A percentile compares a stretch with the other conserved stretches of the same genome.
Conservation (phyloP, 2,888 invertebrate genomes). For the Odontomyia ornata region DNA sequence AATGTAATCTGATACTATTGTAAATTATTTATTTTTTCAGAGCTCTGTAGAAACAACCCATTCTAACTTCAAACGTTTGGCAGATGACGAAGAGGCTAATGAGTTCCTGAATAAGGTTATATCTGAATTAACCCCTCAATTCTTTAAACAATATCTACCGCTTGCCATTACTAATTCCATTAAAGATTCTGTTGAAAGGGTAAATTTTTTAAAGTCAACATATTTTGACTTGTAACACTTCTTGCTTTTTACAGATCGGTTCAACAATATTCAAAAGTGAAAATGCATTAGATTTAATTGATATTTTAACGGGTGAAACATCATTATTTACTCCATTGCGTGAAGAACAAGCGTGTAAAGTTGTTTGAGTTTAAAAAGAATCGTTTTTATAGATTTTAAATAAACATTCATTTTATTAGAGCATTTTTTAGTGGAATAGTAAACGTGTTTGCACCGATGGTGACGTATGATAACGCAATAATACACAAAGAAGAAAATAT, state of each 20-base stretch:
- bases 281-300: conserved; percentile 1
- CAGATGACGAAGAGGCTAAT: not conserved
- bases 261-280: not conserved
- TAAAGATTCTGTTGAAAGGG: not conserved
- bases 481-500: too few relatives aligned
- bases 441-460: not conserved
- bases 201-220: not conserved
- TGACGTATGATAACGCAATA: too few relatives aligned
- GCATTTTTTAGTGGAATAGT: not conserved
- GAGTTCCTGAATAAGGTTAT: conserved; percentile 12
- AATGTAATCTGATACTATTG: not conserved
- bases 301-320: not conserved
- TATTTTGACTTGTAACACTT: not conserved
- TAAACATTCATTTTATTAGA: not conserved
- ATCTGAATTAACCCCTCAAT: not conserved
- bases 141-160: not conserved
- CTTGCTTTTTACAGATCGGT: not conserved
- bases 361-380: not conserved
- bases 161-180: not conserved
- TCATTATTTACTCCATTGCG: conserved; percentile 1
- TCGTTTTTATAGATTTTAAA: not conserved
- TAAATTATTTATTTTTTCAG: not conserved
- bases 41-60: not conserved
- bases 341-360: conserved; percentile 5
- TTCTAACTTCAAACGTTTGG: not conserved